Conservation (phyloP, 2,888 invertebrate genomes). For the Pilophorus perplexus region DNA sequence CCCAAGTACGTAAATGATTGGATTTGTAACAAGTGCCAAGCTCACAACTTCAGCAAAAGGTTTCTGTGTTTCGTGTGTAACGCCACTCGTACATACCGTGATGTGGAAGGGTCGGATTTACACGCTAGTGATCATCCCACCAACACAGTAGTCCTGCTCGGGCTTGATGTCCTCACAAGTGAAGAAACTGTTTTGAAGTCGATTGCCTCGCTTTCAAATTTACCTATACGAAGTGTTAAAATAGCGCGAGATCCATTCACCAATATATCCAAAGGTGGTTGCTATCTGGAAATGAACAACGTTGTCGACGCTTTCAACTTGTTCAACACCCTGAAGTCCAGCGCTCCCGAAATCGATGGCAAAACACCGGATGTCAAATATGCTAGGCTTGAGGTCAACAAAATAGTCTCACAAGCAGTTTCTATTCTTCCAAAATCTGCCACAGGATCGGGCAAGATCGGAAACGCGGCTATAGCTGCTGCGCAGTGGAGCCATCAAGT, state of each 20-base stretch:
- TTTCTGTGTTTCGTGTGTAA: conserved; percentile 25
- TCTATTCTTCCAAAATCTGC: conserved; percentile 27
- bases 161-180: conserved; percentile 26
- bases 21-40: conserved; percentile 32
- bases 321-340: not conserved
- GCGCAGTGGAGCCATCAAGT: conserved; percentile 54
- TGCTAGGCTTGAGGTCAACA: conserved; percentile 14
- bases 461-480: conserved; percentile 54
- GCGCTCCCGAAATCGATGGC: conserved; percentile 17
- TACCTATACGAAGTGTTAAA: conserved; percentile 32
- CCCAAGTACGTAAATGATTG: conserved; percentile 13
- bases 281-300: conserved; percentile 35
- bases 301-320: conserved; percentile 24
- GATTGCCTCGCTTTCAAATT: conserved; percentile 17
- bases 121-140: conserved; percentile 29
- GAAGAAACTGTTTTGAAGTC: conserved; percentile 35
- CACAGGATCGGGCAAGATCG: conserved; percentile 43
- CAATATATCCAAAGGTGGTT: conserved; percentile 31
- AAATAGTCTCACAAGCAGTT: conserved; percentile 1
- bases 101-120: conserved; percentile 15
- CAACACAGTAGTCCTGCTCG: conserved; percentile 27
- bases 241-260: conserved; percentile 29
- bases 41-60: conserved; percentile 34
- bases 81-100: conserved; percentile 7
- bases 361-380: conserved; percentile 19